phyloP scores from a whole-genome alignment of 1,140 invertebrate genomes.

The Atta texana region DNA sequence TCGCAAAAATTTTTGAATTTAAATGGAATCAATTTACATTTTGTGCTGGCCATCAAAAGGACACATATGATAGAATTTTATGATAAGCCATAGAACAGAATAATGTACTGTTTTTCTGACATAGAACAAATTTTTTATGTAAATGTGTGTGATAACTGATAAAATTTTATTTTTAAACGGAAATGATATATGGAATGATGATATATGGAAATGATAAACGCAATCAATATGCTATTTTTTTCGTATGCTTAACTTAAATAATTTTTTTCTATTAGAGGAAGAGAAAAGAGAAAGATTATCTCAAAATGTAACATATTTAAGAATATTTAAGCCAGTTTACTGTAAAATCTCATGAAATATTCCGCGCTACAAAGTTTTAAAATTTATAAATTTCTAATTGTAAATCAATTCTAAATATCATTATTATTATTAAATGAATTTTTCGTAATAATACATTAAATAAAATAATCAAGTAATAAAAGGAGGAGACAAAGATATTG shows the following conservation, averaged over 20 bases:
- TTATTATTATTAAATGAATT: background rate
- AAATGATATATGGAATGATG: no score
- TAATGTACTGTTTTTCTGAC: background rate
- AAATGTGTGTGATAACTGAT: background rate
- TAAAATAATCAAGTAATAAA: background rate
- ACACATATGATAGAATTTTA: background rate
- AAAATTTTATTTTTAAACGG: background rate
- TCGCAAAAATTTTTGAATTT: background rate
- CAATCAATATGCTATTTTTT: background rate
- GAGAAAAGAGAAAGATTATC: background rate
- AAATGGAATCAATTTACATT: background rate
- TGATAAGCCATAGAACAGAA: background rate
- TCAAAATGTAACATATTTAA: background rate
- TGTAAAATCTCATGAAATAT: background rate
- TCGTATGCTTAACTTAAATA: background rate
- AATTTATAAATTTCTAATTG: constrained; percentile 2
- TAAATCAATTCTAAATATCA: constrained; percentile 19
- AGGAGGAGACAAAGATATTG: constrained; percentile 51
- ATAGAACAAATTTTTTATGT: background rate
- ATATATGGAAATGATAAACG: background rate
- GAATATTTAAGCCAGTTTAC: background rate
- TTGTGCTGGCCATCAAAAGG: background rate
- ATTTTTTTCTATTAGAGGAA: background rate
- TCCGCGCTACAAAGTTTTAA: background rate
- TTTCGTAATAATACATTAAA: background rate